Evolutionary conservation across 92 coral and sea anemone genomes (phyloP).

Genomic region (Isaurus tuberculatus): DNA sequence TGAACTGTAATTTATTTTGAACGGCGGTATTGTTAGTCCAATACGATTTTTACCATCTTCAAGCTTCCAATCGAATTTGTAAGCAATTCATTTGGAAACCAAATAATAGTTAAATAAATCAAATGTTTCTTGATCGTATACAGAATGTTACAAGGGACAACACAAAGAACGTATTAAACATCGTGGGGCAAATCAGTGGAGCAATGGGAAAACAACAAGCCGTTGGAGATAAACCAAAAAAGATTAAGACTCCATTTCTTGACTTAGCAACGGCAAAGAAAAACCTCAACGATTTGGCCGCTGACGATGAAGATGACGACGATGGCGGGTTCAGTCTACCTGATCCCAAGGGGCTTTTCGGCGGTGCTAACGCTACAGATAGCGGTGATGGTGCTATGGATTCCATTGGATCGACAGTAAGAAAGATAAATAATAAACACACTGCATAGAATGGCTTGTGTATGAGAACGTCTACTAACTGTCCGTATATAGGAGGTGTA

Average conservation of each 20-base stretch:
- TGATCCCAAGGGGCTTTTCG: slow-evolving; percentile 81
- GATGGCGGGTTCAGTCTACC: slow-evolving; percentile 83
- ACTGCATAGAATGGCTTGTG: neutral
- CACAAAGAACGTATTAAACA: slow-evolving; percentile 85
- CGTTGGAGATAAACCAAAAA: slow-evolving; percentile 87
- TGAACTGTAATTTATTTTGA: too few species aligned
- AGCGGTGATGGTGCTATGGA: slow-evolving; percentile 85
- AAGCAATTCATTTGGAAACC: too few species aligned
- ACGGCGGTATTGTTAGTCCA: too few species aligned
- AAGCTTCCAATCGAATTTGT: too few species aligned
- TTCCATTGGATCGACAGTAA: slow-evolving; percentile 89
- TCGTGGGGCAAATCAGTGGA: slow-evolving; percentile 81
- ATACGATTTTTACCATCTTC: too few species aligned
- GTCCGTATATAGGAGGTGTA: too few species aligned
- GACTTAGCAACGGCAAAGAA: slow-evolving; percentile 80
- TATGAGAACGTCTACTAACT: neutral
- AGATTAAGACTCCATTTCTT: slow-evolving; percentile 78
- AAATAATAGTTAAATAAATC: too few species aligned
- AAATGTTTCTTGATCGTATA: neutral
- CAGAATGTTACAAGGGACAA: slow-evolving; percentile 73
- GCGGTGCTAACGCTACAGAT: slow-evolving; percentile 80
- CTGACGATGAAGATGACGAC: slow-evolving; percentile 73
- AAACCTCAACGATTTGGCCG: slow-evolving; percentile 72
- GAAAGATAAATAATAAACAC: neutral
- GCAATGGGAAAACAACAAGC: slow-evolving; percentile 85